phyloP scores from a whole-genome alignment of 2,888 invertebrate genomes.

The Chaetogeoica ovagalla region DNA sequence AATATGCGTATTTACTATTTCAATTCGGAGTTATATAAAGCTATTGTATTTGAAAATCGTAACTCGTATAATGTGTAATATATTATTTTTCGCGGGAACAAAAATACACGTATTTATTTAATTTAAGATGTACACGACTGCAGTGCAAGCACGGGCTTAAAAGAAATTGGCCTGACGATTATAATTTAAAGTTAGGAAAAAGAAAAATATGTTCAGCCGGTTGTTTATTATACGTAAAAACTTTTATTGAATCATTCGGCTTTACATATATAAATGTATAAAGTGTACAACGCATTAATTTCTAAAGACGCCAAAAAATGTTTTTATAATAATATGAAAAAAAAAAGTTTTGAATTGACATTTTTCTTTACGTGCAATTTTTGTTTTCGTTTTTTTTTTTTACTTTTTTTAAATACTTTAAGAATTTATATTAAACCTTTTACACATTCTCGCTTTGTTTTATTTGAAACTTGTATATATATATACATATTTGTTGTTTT shows the following conservation, averaged over 20 bases:
- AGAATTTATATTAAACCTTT: constrained; percentile 42
- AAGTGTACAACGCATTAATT: not conserved
- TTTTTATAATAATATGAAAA: constrained; percentile 38
- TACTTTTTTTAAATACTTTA: constrained; percentile 16
- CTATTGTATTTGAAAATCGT: not conserved
- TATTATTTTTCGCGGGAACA: not conserved
- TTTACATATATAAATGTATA: too few species aligned
- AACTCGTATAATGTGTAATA: constrained; percentile 15
- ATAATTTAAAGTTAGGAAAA: too few species aligned
- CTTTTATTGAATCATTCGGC: too few species aligned
- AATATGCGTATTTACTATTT: constrained; percentile 6
- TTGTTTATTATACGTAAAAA: too few species aligned
- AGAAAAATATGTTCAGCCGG: too few species aligned
- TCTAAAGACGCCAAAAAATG: constrained; percentile 32
- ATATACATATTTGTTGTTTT: not conserved
- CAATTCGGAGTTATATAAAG: not conserved
- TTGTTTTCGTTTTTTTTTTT: constrained; percentile 10
- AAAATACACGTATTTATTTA: too few species aligned
- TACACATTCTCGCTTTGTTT: constrained; percentile 24
- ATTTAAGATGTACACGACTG: too few species aligned
- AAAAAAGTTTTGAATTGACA: constrained; percentile 29
- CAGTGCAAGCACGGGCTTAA: too few species aligned
- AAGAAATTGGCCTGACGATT: too few species aligned
- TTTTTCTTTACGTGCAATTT: constrained; percentile 30
- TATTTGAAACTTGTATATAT: constrained; percentile 22